Percentiles rank a stretch among this genome's conserved stretches.
These are phyloP conservation scores for Venturia canescens DNA, from an alignment of 1,140 invertebrate genomes.

Conservation along the genomic window DNA sequence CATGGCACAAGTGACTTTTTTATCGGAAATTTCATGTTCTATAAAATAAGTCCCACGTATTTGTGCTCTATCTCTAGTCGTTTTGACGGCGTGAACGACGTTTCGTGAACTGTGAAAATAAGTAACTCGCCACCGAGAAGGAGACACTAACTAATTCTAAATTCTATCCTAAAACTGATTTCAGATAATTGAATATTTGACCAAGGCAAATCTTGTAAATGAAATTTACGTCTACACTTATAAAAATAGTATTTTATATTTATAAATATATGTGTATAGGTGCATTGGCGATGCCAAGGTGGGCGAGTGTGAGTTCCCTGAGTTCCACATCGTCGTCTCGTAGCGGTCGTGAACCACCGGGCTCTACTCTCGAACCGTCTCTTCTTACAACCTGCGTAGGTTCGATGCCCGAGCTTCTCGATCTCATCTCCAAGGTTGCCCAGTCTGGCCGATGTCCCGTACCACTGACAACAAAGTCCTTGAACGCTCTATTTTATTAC, in stretches of 20 bases:
- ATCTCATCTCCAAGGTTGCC: conserved; percentile 80
- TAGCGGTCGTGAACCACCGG: conserved; percentile 69
- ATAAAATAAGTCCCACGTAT: background rate
- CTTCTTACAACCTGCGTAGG: conserved; percentile 93
- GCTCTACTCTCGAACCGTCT: conserved; percentile 80
- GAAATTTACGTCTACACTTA: background rate
- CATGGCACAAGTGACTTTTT: background rate
- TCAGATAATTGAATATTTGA: too few species aligned
- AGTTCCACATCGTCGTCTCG: conserved; percentile 78
- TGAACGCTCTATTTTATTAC: conserved; percentile 91
- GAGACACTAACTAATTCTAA: too few species aligned
- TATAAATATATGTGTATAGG: conserved; percentile 74
- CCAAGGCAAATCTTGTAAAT: too few species aligned
- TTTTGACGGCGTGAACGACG: background rate
- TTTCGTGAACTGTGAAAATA: background rate
- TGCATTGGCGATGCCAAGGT: conserved; percentile 88
- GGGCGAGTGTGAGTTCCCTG: conserved; percentile 88
- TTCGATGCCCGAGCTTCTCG: conserved; percentile 85
- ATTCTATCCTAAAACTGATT: too few species aligned
- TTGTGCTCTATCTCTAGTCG: too few species aligned
- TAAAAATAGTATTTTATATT: background rate
- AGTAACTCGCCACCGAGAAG: too few species aligned
- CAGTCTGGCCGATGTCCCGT: conserved; percentile 70
- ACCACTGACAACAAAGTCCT: conserved; percentile 82
- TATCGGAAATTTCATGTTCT: too few species aligned